Evolutionary conservation across 2,113 vertebrate genomes (phyloP), one percentile per base, ranked within the genome.

Genomic region (Lophotis ruficrista): DNA sequence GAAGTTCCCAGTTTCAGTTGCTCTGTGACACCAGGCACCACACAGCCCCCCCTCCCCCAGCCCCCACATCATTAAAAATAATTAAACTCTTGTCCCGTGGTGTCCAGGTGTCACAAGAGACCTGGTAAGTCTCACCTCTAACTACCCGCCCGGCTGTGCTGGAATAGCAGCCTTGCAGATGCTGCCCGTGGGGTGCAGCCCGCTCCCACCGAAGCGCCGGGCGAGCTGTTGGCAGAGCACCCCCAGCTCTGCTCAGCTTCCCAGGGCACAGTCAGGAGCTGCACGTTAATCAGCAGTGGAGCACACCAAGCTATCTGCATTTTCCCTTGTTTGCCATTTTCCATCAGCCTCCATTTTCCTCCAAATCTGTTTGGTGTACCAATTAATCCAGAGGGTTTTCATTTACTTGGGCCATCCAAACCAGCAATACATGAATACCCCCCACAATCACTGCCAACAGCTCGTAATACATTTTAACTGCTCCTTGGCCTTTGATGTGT

Each of bases 401-500:
- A 96, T 97, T 97, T 96, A 94, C 90, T 96, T 4, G 0, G 50
- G 89, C 91, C 0, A 3, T 71, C 83, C 83, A 91, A 96, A 88
- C 41, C 92, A 94, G 95, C 90, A 92, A 71, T 71, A 73, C 80
- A 78, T 22, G 0, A 81, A 92, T 96, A 95, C 94, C 94, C 93
- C 92, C 94, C 96, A 95, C 96, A 94, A 95, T 87, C 92, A 17
- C 96, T 97, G 96, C 96, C 94, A 96, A 96, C 96, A 96, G 95
- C 96, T 96, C 96, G 22, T 97, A 97, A 97, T 91, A 45, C 86
- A 97, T 96, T 96, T 97, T 97, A 97, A 96, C 92, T 96, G 89
- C 95, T 92, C 80, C 89, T 72, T 57, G 80, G 83, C 89, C 96
- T 96, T 96, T 96, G 96, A 96, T 96, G 92, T 95, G 86, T 89